Conservation (phyloP, 2,797 vertebrate species). For the Alca torda region DNA sequence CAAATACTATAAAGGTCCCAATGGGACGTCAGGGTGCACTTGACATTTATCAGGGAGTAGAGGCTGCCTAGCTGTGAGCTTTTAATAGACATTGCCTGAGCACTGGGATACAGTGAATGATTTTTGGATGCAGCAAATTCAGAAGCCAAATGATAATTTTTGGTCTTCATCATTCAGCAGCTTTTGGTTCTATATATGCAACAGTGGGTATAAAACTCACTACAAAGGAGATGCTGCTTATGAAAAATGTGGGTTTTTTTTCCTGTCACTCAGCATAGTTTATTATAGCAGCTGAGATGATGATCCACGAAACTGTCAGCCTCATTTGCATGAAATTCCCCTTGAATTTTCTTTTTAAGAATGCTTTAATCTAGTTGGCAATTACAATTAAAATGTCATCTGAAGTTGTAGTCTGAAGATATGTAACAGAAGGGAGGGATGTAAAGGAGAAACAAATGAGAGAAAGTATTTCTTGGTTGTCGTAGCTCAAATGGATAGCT, state of each 20-base stretch:
- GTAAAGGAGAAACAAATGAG: not conserved
- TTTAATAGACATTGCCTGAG: not conserved
- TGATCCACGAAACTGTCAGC: not conserved
- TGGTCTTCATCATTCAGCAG: not conserved
- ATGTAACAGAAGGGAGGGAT: not conserved
- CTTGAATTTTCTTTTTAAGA: not conserved
- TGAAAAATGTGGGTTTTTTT: not conserved
- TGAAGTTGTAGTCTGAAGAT: not conserved
- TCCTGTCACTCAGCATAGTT: not conserved
- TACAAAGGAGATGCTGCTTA: not conserved
- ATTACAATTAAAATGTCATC: not conserved
- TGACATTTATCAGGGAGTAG: not conserved
- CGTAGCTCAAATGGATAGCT: not conserved
- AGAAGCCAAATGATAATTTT: not conserved
- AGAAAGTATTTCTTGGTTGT: not conserved
- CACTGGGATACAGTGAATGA: not conserved
- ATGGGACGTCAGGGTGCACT: not conserved
- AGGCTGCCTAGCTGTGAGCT: not conserved
- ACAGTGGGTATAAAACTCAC: not conserved
- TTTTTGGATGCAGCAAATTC: not conserved
- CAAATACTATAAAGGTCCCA: not conserved
- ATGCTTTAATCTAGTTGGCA: not conserved
- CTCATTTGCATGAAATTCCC: not conserved
- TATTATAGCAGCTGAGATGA: not conserved
- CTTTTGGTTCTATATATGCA: not conserved